Conservation (phyloP, 2,888 invertebrate species). For the Amorpha juglandis region DNA sequence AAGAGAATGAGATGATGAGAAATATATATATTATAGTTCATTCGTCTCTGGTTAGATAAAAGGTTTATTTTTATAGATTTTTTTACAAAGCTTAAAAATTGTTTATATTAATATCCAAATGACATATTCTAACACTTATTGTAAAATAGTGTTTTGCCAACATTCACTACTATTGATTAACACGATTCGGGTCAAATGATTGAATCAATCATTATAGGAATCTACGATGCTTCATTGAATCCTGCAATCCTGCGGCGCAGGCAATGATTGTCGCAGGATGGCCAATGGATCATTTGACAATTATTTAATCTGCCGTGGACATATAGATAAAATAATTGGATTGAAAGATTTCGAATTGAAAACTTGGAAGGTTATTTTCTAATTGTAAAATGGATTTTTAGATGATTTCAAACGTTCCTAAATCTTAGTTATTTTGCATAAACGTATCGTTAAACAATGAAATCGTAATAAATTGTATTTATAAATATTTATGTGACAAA, state of each 20-base stretch:
- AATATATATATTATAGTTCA: no score
- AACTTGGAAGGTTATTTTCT: conserved; percentile 28
- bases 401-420: conserved; percentile 14
- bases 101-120: no score
- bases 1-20: no score
- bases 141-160: no score
- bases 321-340: neutral
- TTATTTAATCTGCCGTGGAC: neutral
- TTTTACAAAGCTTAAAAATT: no score
- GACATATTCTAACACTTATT: no score
- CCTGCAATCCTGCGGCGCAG: conserved; percentile 2
- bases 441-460: neutral
- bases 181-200: no score
- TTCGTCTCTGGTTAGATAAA: no score
- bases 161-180: no score
- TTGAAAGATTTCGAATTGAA: conserved; percentile 24
- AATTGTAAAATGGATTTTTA: conserved; percentile 9
- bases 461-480: conserved; percentile 10
- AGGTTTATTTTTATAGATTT: no score
- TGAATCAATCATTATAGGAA: no score
- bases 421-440: conserved; percentile 14
- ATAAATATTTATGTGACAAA: conserved; percentile 38
- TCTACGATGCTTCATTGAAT: neutral
- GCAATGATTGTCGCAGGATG: neutral
- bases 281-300: neutral